These are phyloP conservation scores for Nicator chloris DNA, from an alignment of 2,113 vertebrate species.

Conservation along the genomic window DNA sequence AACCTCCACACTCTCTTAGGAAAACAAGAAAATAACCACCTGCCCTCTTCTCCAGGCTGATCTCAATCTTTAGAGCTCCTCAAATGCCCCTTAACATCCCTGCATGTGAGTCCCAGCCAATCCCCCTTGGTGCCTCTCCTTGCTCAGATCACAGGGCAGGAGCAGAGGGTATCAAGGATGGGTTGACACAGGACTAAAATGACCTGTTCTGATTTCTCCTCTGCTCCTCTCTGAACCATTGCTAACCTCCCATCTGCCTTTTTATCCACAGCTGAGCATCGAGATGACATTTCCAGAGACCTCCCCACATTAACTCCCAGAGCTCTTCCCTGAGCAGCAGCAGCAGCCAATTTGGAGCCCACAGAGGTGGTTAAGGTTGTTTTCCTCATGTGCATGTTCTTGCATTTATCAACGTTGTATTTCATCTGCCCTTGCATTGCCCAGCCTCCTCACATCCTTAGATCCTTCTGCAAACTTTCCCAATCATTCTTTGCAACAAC, in stretches of 20 bases:
- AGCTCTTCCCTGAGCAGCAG: background rate
- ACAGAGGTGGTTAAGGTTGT: background rate
- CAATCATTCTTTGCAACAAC: background rate
- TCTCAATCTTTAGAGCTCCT: background rate
- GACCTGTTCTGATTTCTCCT: slow-evolving; percentile 1
- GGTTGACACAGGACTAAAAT: background rate
- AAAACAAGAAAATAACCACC: background rate
- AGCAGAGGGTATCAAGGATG: rapidly evolving
- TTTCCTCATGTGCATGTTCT: slow-evolving; percentile 21
- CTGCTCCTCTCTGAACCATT: background rate
- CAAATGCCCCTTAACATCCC: background rate
- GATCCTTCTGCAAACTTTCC: background rate
- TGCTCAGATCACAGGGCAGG: background rate
- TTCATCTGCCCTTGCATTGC: background rate
- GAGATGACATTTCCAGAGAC: slow-evolving; percentile 48
- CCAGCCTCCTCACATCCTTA: background rate
- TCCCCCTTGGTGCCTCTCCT: background rate
- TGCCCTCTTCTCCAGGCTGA: background rate
- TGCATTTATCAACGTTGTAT: slow-evolving; percentile 18
- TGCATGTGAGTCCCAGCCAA: rapidly evolving
- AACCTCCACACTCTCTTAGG: background rate
- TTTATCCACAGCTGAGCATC: background rate
- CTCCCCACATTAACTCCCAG: background rate
- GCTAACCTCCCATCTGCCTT: background rate
- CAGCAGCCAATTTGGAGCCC: background rate